phyloP scores from a whole-genome alignment of 2,888 invertebrate genomes.

The Urechis unicinctus region DNA sequence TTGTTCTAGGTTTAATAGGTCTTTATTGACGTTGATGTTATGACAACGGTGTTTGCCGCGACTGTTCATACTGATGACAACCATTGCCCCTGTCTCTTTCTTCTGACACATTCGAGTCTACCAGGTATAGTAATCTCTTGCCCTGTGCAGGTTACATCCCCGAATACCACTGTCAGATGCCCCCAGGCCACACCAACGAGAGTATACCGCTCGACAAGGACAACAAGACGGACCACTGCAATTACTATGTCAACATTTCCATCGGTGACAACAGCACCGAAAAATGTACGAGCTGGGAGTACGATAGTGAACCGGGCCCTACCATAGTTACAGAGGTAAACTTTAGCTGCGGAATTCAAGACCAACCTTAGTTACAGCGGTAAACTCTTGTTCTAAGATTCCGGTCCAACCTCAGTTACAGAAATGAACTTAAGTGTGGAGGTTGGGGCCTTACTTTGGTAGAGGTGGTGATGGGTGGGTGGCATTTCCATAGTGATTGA shows the following conservation, averaged over 20 bases:
- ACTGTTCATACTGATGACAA: not conserved
- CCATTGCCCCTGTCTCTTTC: not conserved
- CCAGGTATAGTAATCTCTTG: not conserved
- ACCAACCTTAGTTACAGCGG: not conserved
- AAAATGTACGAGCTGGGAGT: slow-evolving; percentile 19
- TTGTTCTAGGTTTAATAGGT: no score
- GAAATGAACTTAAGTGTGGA: no score
- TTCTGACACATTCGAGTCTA: not conserved
- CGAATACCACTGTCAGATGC: slow-evolving; percentile 13
- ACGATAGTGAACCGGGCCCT: slow-evolving; percentile 14
- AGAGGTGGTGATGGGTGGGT: no score
- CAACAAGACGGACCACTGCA: slow-evolving; percentile 3
- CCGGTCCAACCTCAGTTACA: no score
- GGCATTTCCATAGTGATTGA: no score
- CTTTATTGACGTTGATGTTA: not conserved
- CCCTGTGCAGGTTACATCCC: slow-evolving; percentile 6
- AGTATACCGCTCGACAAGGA: slow-evolving; percentile 2
- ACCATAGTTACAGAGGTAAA: slow-evolving; percentile 23
- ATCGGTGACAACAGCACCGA: slow-evolving; percentile 9
- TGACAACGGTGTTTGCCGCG: not conserved
- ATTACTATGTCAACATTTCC: not conserved
- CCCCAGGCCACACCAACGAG: not conserved
- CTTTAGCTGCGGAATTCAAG: not conserved
- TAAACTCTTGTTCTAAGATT: no score
- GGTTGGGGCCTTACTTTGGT: no score